Evolutionary conservation across 2,113 vertebrate genomes (phyloP).

Genomic region (Cyanistes caeruleus): DNA sequence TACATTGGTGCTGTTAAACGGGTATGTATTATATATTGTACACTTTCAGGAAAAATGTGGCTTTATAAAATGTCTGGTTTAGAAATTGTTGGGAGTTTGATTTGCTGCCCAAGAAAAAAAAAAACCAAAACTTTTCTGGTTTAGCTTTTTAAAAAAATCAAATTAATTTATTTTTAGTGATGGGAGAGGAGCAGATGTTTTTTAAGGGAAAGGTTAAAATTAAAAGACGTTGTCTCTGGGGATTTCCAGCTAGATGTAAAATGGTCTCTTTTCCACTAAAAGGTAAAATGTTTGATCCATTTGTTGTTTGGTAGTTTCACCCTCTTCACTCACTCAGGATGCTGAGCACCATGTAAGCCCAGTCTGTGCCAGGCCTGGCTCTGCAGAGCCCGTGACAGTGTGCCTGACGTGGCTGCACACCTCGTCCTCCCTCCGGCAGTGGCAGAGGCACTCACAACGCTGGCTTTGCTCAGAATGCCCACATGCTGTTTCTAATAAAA

Average conservation of each 20-base stretch:
- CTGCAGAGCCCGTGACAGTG: neutral
- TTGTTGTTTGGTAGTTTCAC: neutral
- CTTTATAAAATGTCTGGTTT: neutral
- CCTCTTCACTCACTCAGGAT: neutral
- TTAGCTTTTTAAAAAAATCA: neutral
- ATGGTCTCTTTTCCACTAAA: neutral
- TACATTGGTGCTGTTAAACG: neutral
- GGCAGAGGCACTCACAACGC: neutral
- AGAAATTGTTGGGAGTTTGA: neutral
- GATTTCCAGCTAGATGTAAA: neutral
- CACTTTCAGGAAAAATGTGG: neutral
- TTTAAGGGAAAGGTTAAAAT: neutral
- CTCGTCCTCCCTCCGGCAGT: rapidly evolving
- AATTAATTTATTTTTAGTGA: neutral
- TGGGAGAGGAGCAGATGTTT: neutral
- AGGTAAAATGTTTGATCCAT: neutral
- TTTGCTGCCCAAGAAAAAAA: neutral
- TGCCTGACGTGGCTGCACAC: rapidly evolving
- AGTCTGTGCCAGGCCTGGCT: neutral
- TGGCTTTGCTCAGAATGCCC: constrained; percentile 24
- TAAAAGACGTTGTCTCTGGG: neutral
- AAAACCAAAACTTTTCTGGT: neutral
- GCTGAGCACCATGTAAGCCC: neutral
- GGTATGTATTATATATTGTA: neutral
- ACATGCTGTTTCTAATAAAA: constrained; percentile 53